Base-by-base conservation (phyloP, 2,113 vertebrate genomes). In the Caretta caretta region DNA sequence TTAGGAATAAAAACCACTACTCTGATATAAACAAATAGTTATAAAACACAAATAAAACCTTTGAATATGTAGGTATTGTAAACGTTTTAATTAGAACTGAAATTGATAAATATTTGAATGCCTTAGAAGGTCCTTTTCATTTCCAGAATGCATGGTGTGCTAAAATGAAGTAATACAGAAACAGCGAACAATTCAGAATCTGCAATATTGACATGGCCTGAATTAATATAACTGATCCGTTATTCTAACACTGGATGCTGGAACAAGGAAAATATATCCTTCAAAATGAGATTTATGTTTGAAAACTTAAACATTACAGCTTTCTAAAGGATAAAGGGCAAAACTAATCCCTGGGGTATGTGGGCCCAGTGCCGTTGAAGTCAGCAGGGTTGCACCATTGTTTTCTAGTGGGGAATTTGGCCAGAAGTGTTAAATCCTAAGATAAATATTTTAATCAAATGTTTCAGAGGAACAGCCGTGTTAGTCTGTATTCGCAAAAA, bases 131-230 rank as follows among this genome's bases (percentile, higher is more conserved):
- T n/a, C 4, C 59, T 59, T 59, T 53, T 76, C 8, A 27, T 53
- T 31, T 51, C 13, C 78, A 82, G 35, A 31, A 80, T 25, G 3
- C 50, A 7, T 88, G 51, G 50, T 22, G 42, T 38, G 78, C 20
- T 65, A 53, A 80, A 46, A 42, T 25, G 10, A 86, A 92, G n/a
- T 72, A 12, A 85, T 75, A 29, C 4, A 88, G 48, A 87, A 89
- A 83, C 8, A 50, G 19, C 7, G 29, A 92, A 38, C n/a, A 53
- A 50, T 1, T 90, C 20, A 69, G 80, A 94, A 82, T 53, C 83
- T 24, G 11, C 76, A 89, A 56, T 93, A 20, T 91, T 95, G 93
- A 94, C 25, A 75, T 22, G 89, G 86, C 75, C 76, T 94, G 14
- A 78, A 76, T 56, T 93, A 92, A 88, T 38, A 31, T 69, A 46